A percentile compares a stretch with the other conserved stretches of the same genome.
Conservation (phyloP, 2,113 vertebrate genomes). For the Zosterops pallidus region DNA sequence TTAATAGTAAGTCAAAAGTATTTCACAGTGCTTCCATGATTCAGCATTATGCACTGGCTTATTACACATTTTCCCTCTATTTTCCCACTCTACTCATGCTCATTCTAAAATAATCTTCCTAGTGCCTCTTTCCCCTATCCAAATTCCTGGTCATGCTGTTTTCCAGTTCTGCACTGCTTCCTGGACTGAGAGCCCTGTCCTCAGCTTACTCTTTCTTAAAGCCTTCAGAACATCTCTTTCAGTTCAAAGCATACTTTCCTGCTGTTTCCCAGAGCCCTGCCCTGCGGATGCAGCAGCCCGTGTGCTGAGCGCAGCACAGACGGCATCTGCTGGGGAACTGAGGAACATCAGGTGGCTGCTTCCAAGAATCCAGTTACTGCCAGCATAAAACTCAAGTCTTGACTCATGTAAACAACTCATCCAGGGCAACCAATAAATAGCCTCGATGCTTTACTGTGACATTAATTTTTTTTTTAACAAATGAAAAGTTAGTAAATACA, state of each 20-base stretch:
- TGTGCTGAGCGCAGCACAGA: neutral
- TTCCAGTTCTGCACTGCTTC: neutral
- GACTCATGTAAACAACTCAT: neutral
- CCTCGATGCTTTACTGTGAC: neutral
- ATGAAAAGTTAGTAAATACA: neutral
- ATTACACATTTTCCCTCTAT: accelerated
- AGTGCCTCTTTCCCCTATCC: neutral
- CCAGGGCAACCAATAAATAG: neutral
- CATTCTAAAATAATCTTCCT: neutral
- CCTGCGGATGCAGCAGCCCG: neutral
- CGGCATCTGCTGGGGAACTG: conserved; percentile 44
- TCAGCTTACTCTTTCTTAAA: neutral
- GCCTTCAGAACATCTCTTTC: neutral
- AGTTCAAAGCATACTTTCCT: neutral
- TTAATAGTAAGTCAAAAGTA: neutral
- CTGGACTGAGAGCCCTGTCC: neutral
- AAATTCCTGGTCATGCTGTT: neutral
- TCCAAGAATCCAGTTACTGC: accelerated
- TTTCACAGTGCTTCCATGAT: neutral
- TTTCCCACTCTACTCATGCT: neutral
- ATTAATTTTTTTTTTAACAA: neutral
- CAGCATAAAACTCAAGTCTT: neutral
- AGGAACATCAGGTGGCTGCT: neutral
- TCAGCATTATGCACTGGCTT: neutral
- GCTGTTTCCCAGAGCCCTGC: neutral